phyloP scores from a whole-genome alignment of 2,888 invertebrate species.

The Orthonevra nobilis region DNA sequence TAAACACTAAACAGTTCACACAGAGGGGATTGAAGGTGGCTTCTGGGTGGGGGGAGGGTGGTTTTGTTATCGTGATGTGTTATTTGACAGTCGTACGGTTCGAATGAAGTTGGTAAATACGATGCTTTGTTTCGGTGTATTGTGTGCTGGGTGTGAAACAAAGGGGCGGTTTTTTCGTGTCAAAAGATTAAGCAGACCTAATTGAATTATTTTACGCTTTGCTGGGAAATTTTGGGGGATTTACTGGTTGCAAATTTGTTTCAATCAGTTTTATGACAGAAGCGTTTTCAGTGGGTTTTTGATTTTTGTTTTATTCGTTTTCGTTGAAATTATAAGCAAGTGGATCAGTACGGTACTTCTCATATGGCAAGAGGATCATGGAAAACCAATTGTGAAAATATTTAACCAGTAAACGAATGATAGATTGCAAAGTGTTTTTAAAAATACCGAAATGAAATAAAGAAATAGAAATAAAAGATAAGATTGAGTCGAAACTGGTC shows the following conservation, averaged over 20 bases:
- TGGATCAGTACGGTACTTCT: too few species aligned
- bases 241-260: conserved; percentile 46
- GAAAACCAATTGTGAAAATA: too few species aligned
- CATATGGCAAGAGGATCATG: too few species aligned
- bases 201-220: conserved; percentile 64
- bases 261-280: too few species aligned
- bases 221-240: conserved; percentile 47
- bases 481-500: too few species aligned
- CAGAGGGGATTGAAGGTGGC: background rate
- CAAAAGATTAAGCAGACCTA: conserved; percentile 65
- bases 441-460: too few species aligned
- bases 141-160: conserved; percentile 34
- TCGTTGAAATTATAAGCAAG: too few species aligned
- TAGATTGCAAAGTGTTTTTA: too few species aligned
- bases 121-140: conserved; percentile 50
- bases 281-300: too few species aligned
- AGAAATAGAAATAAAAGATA: too few species aligned
- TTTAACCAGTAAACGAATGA: too few species aligned
- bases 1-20: conserved; percentile 41
- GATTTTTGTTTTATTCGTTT: too few species aligned
- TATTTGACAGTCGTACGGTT: conserved; percentile 55
- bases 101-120: conserved; percentile 50
- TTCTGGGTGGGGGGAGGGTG: background rate
- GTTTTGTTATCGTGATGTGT: conserved; percentile 57
- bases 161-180: conserved; percentile 37